A percentile compares a stretch with the other conserved stretches of the same genome.
Conservation (phyloP, 2,888 invertebrate species). For the Eupithecia subfuscata region DNA sequence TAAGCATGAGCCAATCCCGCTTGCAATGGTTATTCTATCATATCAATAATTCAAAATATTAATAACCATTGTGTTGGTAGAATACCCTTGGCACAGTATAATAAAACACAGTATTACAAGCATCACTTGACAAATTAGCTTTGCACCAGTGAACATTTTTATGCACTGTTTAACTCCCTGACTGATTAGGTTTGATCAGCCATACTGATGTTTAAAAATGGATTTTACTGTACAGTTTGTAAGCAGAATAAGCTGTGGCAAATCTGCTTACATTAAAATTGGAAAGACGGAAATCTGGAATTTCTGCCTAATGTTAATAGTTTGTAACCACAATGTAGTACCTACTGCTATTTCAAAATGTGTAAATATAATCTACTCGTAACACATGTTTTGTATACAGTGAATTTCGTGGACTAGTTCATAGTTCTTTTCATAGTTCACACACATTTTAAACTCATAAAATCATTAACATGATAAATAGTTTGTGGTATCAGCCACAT, state of each 20-base stretch:
- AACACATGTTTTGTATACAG: too few relatives aligned
- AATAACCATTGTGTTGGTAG: slow-evolving; percentile 22
- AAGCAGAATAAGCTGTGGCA: not conserved
- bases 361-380: too few relatives aligned
- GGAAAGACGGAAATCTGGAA: too few relatives aligned
- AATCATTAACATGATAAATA: too few relatives aligned
- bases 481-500: too few relatives aligned
- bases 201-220: slow-evolving; percentile 11
- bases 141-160: slow-evolving; percentile 35
- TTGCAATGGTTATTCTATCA: slow-evolving; percentile 11
- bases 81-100: slow-evolving; percentile 31
- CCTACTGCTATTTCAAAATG: too few relatives aligned
- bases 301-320: too few relatives aligned
- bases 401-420: too few relatives aligned
- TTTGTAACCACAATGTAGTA: too few relatives aligned
- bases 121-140: slow-evolving; percentile 33
- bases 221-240: slow-evolving; percentile 11
- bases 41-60: slow-evolving; percentile 17
- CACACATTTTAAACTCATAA: too few relatives aligned
- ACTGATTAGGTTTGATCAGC: slow-evolving; percentile 12
- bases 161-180: slow-evolving; percentile 36
- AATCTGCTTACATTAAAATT: not conserved
- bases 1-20: slow-evolving; percentile 11
- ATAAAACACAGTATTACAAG: slow-evolving; percentile 28
- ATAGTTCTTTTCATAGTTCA: too few relatives aligned